A percentile compares a stretch with the other conserved stretches of the same genome.
These are phyloP conservation scores for Crotalus tigris DNA, from an alignment of 2,113 vertebrate genomes.

Conservation along the genomic window DNA sequence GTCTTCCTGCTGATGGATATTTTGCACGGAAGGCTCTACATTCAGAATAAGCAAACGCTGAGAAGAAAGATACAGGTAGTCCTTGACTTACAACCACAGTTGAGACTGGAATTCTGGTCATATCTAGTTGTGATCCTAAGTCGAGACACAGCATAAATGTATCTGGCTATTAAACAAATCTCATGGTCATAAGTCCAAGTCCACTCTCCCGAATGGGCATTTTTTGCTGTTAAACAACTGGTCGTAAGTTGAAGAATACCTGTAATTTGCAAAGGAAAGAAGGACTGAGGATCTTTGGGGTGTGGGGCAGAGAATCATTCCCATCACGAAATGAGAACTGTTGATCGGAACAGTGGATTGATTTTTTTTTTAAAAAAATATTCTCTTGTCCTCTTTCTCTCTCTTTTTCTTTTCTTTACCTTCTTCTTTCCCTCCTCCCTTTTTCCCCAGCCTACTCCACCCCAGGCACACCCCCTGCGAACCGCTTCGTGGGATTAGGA, in stretches of 20 bases:
- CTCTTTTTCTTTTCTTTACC: constrained; percentile 47
- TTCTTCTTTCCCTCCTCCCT: constrained; percentile 64
- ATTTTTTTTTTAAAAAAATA: background rate
- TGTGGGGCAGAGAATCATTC: background rate
- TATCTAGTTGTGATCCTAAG: background rate
- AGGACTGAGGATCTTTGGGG: background rate
- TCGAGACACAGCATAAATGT: background rate
- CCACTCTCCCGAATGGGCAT: background rate
- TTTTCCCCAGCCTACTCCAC: constrained; percentile 87
- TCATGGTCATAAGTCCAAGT: background rate
- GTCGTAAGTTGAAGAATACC: background rate
- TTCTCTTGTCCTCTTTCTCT: background rate
- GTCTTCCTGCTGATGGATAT: background rate
- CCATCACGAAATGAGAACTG: background rate
- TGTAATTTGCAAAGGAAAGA: background rate
- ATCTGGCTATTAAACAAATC: background rate
- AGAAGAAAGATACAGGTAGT: background rate
- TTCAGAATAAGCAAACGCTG: background rate
- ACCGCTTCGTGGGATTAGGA: constrained; percentile 92
- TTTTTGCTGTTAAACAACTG: background rate
- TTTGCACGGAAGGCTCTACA: background rate
- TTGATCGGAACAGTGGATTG: background rate
- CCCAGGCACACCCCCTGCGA: constrained; percentile 91
- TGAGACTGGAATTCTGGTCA: background rate
- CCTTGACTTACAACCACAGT: background rate